Percentiles rank a stretch among this genome's conserved stretches.
Evolutionary conservation across 2,797 vertebrate species (phyloP).

Genomic region (Heliangelus exortis): DNA sequence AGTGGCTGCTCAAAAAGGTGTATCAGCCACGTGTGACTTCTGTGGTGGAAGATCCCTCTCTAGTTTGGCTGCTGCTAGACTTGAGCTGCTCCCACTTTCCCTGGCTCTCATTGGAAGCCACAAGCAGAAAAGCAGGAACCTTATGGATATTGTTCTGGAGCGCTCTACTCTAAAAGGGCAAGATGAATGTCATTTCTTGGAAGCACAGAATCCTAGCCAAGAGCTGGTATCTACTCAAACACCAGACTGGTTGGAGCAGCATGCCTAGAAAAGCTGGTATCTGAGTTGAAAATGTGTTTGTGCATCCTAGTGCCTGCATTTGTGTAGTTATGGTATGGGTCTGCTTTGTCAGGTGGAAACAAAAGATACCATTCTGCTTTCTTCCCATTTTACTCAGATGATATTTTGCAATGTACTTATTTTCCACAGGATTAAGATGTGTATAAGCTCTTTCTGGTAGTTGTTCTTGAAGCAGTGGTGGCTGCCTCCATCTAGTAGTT

Average conservation of each 20-base stretch:
- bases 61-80: not conserved
- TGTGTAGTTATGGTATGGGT: not conserved
- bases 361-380: not conserved
- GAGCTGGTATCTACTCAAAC: not conserved
- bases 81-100: not conserved
- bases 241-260: not conserved
- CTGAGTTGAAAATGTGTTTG: not conserved
- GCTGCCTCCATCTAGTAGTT: constrained; percentile 83
- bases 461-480: constrained; percentile 82
- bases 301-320: not conserved
- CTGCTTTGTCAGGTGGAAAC: not conserved
- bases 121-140: fast-evolving
- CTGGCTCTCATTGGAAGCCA: not conserved
- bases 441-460: constrained; percentile 80
- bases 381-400: constrained; percentile 72
- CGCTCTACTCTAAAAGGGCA: not conserved
- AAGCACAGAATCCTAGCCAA: not conserved
- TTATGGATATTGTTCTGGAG: fast-evolving
- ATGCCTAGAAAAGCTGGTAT: constrained; percentile 25
- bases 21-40: not conserved
- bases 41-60: not conserved
- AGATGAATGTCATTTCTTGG: not conserved
- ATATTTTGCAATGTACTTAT: constrained; percentile 85
- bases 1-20: not conserved
- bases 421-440: constrained; percentile 83